Evolutionary conservation across 2,113 vertebrate species (phyloP).

Genomic region (Lepidothrix coronata): DNA sequence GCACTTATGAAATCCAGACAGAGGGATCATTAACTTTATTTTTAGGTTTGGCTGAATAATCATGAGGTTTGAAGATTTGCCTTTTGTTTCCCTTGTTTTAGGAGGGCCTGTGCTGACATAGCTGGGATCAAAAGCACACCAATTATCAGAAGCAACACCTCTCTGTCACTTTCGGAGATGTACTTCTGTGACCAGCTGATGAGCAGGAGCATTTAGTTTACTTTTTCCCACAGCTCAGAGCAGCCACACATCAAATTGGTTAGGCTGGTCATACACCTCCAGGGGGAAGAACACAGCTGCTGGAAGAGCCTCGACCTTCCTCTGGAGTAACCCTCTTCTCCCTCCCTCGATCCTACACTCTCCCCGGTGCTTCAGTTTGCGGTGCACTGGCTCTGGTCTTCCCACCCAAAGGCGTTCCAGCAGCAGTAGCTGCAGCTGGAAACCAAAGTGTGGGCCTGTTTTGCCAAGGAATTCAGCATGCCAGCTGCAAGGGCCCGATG

Average conservation of each 20-base stretch:
- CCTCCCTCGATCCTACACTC: background rate
- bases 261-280: background rate
- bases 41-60: slow-evolving; percentile 43
- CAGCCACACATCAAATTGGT: background rate
- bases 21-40: slow-evolving; percentile 56
- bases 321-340: too few relatives aligned
- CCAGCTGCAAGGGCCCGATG: background rate
- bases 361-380: fast-evolving
- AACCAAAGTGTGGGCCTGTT: background rate
- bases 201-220: background rate
- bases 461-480: background rate
- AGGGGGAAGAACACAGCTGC: background rate
- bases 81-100: background rate
- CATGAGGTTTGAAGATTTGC: background rate
- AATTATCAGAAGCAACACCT: background rate
- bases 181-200: background rate
- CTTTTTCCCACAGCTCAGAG: background rate
- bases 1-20: background rate
- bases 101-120: background rate
- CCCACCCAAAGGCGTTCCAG: background rate
- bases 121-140: background rate
- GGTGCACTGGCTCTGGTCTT: background rate
- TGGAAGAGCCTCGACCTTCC: background rate
- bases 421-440: background rate
- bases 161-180: background rate